Conservation (phyloP, 1,140 invertebrate genomes). For the Pseudachorutes palmiensis region DNA sequence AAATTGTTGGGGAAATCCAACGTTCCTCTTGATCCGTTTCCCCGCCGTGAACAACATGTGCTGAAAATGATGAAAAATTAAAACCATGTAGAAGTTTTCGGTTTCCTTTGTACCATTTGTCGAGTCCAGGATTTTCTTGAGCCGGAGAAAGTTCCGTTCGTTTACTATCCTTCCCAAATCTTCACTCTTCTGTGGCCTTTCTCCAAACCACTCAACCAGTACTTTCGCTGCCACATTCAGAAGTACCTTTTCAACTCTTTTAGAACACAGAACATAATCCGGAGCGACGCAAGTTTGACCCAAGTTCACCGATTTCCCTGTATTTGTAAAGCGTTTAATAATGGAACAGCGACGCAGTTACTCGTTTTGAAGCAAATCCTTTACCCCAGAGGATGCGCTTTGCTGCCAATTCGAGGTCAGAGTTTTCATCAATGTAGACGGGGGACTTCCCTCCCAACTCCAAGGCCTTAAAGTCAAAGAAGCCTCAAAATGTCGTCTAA, state of each 20-base stretch:
- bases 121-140: constrained; percentile 26
- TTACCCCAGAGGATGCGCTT: constrained; percentile 53
- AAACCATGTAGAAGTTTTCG: too few relatives aligned
- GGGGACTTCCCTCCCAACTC: constrained; percentile 29
- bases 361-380: neutral
- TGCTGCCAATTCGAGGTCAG: constrained; percentile 24
- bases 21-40: neutral
- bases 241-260: constrained; percentile 42
- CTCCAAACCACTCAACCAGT: constrained; percentile 60
- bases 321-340: neutral
- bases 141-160: constrained; percentile 58
- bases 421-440: constrained; percentile 40
- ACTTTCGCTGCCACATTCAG: constrained; percentile 48
- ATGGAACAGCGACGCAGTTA: neutral
- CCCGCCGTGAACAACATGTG: neutral
- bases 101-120: constrained; percentile 23
- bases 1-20: neutral
- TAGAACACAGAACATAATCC: constrained; percentile 52
- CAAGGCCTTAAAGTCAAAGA: too few relatives aligned
- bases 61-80: neutral
- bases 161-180: constrained; percentile 83
- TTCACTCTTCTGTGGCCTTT: neutral
- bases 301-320: neutral
- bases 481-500: too few relatives aligned
- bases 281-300: constrained; percentile 50